Percentiles rank a stretch among this genome's conserved stretches.
Evolutionary conservation across 2,888 invertebrate genomes (phyloP).

Genomic region (Ceriagrion tenellum): DNA sequence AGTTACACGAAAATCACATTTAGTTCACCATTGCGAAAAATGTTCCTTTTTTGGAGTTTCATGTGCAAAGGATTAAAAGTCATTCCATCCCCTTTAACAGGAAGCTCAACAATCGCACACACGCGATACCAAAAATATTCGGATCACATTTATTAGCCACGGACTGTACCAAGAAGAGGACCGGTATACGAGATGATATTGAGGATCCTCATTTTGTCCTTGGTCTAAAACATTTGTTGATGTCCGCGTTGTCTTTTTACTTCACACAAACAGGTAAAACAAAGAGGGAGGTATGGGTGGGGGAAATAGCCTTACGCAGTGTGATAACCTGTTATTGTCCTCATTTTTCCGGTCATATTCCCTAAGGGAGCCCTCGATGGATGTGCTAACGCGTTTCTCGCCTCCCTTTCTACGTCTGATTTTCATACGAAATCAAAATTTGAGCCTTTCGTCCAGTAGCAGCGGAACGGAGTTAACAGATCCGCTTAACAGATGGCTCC

Average conservation of each 20-base stretch:
- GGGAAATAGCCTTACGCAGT: neutral
- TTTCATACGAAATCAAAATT: neutral
- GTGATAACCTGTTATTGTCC: neutral
- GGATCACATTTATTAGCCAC: neutral
- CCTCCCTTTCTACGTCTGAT: neutral
- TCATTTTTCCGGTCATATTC: neutral
- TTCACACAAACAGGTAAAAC: neutral
- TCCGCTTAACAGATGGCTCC: neutral
- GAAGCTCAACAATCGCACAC: neutral
- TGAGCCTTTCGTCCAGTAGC: neutral
- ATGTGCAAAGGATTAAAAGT: neutral
- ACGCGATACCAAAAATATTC: neutral
- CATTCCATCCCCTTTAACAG: neutral
- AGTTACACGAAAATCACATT: neutral
- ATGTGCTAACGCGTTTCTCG: neutral
- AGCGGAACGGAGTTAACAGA: neutral
- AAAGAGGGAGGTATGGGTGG: neutral
- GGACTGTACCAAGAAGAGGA: neutral
- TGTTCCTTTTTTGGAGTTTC: neutral
- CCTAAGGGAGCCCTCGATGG: neutral
- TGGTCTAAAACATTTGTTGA: neutral
- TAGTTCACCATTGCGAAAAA: neutral
- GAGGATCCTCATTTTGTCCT: neutral
- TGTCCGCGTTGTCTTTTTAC: neutral
- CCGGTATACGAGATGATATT: neutral